Conservation (phyloP, 2,797 vertebrate species). For the Gastrophryne carolinensis region DNA sequence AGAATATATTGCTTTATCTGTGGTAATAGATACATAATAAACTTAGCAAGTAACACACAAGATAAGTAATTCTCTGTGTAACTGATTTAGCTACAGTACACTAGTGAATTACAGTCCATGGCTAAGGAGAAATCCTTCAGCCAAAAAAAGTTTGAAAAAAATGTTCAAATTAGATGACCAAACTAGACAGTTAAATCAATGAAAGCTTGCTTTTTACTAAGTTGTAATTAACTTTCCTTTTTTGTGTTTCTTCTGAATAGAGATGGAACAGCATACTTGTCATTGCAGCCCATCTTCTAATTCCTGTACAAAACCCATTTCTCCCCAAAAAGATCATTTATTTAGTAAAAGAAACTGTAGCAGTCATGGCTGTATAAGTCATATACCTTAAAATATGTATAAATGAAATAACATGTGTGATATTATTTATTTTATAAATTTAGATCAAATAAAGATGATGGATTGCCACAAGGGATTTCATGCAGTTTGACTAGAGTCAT, state of each 20-base stretch:
- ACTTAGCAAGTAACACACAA: conserved; percentile 25
- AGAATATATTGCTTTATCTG: not conserved
- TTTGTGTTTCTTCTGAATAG: too few species aligned
- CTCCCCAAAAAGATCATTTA: not conserved
- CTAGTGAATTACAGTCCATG: conserved; percentile 54
- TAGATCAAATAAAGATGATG: not conserved
- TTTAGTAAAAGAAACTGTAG: too few species aligned
- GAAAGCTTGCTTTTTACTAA: conserved; percentile 55
- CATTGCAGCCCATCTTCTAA: not conserved
- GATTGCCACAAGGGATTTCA: too few species aligned
- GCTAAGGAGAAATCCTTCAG: conserved; percentile 41
- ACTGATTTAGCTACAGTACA: conserved; percentile 8
- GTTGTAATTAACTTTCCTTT: conserved; percentile 56
- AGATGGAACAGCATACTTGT: too few species aligned
- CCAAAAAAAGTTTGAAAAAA: conserved; percentile 56
- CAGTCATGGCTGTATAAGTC: too few species aligned
- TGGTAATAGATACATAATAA: conserved; percentile 13
- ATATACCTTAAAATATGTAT: not conserved
- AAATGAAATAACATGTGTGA: not conserved
- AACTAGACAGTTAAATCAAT: conserved; percentile 58
- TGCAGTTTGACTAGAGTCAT: too few species aligned
- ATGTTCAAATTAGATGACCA: conserved; percentile 49
- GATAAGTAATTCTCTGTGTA: conserved; percentile 29
- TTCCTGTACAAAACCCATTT: not conserved
- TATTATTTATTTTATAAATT: not conserved